Evolutionary conservation across 2,888 invertebrate genomes (phyloP).

Genomic region (Xanthia togata): DNA sequence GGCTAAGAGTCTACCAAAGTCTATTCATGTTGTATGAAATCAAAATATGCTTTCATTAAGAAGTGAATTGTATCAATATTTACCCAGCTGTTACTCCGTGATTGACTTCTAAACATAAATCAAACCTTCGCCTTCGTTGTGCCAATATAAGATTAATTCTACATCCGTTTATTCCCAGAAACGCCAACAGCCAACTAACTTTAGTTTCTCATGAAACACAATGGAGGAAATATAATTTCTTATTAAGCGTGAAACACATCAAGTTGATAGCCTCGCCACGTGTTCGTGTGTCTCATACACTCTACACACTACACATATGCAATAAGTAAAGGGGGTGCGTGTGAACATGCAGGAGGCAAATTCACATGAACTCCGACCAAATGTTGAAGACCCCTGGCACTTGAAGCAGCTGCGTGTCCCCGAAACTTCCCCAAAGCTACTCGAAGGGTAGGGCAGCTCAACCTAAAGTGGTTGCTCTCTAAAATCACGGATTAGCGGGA

Average conservation of each 20-base stretch:
- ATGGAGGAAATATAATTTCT: slow-evolving; percentile 54
- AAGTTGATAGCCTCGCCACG: slow-evolving; percentile 53
- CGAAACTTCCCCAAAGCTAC: slow-evolving; percentile 62
- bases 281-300: slow-evolving; percentile 54
- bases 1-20: not conserved
- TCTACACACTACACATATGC: slow-evolving; percentile 52
- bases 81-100: slow-evolving; percentile 6
- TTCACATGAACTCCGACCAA: slow-evolving; percentile 79
- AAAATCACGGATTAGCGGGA: slow-evolving; percentile 74
- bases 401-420: slow-evolving; percentile 65
- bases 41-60: not conserved
- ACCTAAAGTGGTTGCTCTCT: slow-evolving; percentile 68
- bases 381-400: slow-evolving; percentile 67
- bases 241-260: slow-evolving; percentile 54
- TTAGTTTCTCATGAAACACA: slow-evolving; percentile 44
- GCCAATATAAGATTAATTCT: slow-evolving; percentile 33
- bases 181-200: slow-evolving; percentile 9
- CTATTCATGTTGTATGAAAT: not conserved
- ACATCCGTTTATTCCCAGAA: slow-evolving; percentile 1
- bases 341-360: slow-evolving; percentile 79
- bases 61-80: slow-evolving; percentile 1
- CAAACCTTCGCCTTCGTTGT: slow-evolving; percentile 4
- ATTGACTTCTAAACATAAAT: slow-evolving; percentile 31
- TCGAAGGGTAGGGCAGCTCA: slow-evolving; percentile 69
- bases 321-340: slow-evolving; percentile 73